Conservation (phyloP, 2,113 vertebrate genomes). For the Orthonyx spaldingii region DNA sequence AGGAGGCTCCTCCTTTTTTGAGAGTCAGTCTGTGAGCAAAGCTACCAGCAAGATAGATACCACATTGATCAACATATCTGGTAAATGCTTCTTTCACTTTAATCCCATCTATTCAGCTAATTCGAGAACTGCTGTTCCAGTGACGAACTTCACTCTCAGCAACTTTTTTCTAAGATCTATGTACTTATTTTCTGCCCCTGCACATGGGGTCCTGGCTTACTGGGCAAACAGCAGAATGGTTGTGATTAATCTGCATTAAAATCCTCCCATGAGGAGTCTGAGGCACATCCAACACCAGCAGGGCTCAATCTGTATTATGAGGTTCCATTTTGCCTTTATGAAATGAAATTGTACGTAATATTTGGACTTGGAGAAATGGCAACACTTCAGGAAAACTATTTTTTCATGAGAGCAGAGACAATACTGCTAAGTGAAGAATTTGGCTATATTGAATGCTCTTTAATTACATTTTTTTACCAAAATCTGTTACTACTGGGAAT, state of each 20-base stretch:
- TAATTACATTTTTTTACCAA: neutral
- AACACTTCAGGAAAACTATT: neutral
- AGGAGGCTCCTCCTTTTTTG: constrained; percentile 88
- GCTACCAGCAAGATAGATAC: constrained; percentile 90
- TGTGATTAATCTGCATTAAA: neutral
- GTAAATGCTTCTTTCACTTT: constrained; percentile 65
- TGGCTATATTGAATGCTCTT: neutral
- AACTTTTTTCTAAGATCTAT: neutral
- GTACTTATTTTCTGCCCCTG: neutral
- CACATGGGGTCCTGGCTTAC: neutral
- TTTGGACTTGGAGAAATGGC: neutral
- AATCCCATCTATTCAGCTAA: neutral
- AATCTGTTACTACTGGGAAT: neutral
- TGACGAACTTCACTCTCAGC: neutral
- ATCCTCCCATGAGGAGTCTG: neutral
- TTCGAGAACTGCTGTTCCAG: neutral
- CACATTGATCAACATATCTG: constrained; percentile 97
- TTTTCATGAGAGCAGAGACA: neutral
- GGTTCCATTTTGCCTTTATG: neutral
- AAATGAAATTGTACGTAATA: neutral
- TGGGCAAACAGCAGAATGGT: neutral
- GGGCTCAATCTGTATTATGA: neutral
- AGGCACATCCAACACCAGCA: neutral
- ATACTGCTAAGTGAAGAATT: neutral
- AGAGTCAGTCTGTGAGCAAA: constrained; percentile 84